Percentiles rank a stretch among this genome's conserved stretches.
Conservation (phyloP, 37 sponge, comb jelly and placozoan species). For the Corticium candelabrum region DNA sequence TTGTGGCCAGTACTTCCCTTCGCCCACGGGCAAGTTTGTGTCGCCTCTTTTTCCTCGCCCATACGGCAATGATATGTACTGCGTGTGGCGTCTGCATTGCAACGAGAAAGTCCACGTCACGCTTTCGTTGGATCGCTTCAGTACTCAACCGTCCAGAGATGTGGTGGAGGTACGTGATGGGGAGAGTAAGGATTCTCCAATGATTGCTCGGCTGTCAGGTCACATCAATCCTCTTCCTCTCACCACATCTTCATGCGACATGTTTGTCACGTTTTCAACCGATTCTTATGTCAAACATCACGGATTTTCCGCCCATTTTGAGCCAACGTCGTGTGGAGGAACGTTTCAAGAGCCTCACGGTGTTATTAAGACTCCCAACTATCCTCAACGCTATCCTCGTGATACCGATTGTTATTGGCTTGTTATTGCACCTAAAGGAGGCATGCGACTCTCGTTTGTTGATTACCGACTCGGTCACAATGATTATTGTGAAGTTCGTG, state of each 20-base stretch:
- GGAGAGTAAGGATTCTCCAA: neutral
- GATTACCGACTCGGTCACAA: neutral
- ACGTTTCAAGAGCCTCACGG: neutral
- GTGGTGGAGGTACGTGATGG: neutral
- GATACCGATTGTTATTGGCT: neutral
- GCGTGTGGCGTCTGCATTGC: conserved; percentile 1
- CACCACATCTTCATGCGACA: neutral
- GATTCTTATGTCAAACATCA: neutral
- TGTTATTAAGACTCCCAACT: neutral
- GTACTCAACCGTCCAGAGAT: neutral
- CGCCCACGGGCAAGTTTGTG: neutral
- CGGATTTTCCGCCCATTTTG: neutral
- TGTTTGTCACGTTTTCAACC: neutral
- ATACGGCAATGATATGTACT: neutral
- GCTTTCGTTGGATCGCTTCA: neutral
- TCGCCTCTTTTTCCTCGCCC: neutral
- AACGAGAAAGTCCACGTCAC: neutral
- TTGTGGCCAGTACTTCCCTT: neutral
- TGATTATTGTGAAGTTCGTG: neutral
- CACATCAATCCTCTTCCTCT: neutral
- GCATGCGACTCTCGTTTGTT: neutral
- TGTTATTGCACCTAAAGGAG: neutral
- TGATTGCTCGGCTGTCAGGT: neutral
- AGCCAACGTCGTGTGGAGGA: neutral
- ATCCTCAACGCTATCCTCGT: conserved; percentile 2